A percentile compares a stretch with the other conserved stretches of the same genome.
These are phyloP conservation scores for Actias luna DNA, from an alignment of 2,888 invertebrate genomes.

Conservation along the genomic window DNA sequence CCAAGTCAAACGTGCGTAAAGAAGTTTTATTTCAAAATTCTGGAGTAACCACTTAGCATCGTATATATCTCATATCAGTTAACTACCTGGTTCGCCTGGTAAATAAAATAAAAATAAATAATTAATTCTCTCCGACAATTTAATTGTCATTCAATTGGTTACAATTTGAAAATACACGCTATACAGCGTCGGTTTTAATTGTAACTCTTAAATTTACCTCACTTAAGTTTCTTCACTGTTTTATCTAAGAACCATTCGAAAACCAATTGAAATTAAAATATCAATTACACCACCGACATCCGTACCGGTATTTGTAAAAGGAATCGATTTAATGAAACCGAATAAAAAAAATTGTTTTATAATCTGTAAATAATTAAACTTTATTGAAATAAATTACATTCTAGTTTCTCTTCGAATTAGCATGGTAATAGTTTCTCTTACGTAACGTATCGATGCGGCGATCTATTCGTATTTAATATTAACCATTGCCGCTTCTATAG, in stretches of 20 bases:
- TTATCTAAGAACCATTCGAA: not conserved
- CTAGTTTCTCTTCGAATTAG: slow-evolving; percentile 9
- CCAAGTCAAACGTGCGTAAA: too few species aligned
- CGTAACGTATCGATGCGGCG: not conserved
- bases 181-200: not conserved
- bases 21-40: too few species aligned
- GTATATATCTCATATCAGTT: too few species aligned
- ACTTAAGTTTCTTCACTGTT: not conserved
- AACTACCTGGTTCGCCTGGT: slow-evolving; percentile 35
- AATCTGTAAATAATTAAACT: not conserved
- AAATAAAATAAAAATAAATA: not conserved
- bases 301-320: not conserved
- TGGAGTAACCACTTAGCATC: too few species aligned
- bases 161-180: not conserved
- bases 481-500: not conserved
- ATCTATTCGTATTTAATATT: not conserved
- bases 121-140: not conserved
- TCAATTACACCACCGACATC: not conserved
- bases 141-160: slow-evolving; percentile 20
- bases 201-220: not conserved
- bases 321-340: not conserved
- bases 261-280: not conserved
- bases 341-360: not conserved
- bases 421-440: not conserved
- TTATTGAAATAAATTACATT: slow-evolving; percentile 3